Conservation (phyloP, 2,888 invertebrate species). For the Tipula confusa region DNA sequence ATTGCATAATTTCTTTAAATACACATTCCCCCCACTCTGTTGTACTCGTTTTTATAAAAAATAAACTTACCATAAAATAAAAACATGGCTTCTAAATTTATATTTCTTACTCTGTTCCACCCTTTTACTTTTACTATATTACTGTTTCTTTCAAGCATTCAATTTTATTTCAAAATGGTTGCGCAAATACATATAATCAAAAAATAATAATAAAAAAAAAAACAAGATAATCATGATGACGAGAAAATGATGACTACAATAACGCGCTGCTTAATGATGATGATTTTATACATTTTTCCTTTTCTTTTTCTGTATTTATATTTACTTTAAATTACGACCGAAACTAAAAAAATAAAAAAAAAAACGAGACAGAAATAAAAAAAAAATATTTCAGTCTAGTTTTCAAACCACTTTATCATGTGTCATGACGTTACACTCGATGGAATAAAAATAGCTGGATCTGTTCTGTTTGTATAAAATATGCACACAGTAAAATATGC, state of each 20-base stretch:
- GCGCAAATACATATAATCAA: not conserved
- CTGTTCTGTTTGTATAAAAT: not conserved
- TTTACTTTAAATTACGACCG: slow-evolving; percentile 8
- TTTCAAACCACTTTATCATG: slow-evolving; percentile 25
- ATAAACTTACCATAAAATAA: not conserved
- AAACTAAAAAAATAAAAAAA: not conserved
- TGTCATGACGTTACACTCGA: slow-evolving; percentile 3
- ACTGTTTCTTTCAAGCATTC: not conserved
- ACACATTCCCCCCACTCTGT: not conserved
- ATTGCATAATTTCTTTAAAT: not conserved
- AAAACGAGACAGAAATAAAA: slow-evolving; percentile 20
- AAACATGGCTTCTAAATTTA: not conserved
- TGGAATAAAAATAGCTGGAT: slow-evolving; percentile 12
- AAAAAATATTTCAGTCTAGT: slow-evolving; percentile 15
- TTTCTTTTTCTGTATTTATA: not conserved
- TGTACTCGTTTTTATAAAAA: not conserved
- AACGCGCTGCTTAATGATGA: not conserved
- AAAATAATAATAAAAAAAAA: not conserved
- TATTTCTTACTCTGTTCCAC: not conserved
- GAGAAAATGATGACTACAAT: not conserved
- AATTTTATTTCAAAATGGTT: not conserved
- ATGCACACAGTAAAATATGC: not conserved
- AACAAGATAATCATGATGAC: not conserved
- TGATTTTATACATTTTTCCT: slow-evolving; percentile 8
- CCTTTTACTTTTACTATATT: not conserved